phyloP scores from a whole-genome alignment of 1,140 invertebrate species.

The Drosophila mojavensis region DNA sequence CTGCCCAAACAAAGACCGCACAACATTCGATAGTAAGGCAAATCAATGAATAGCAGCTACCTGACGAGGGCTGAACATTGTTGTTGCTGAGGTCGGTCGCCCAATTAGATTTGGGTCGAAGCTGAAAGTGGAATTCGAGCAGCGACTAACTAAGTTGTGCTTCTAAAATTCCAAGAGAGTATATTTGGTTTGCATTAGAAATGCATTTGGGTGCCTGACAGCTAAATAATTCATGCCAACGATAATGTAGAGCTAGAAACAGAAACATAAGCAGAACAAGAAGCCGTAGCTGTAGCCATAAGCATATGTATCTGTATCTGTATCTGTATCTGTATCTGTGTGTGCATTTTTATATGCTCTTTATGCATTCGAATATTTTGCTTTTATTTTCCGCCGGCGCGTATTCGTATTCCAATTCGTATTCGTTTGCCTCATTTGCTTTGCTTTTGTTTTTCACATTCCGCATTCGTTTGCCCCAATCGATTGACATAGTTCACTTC shows the following conservation, averaged over 20 bases:
- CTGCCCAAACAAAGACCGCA: slow-evolving; percentile 23
- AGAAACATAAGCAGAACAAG: neutral
- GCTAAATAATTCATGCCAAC: slow-evolving; percentile 73
- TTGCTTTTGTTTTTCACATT: slow-evolving; percentile 29
- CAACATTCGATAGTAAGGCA: neutral
- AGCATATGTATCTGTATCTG: slow-evolving; percentile 29
- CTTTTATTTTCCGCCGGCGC: slow-evolving; percentile 8
- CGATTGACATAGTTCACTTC: slow-evolving; percentile 80
- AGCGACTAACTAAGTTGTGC: slow-evolving; percentile 35
- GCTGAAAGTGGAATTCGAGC: neutral
- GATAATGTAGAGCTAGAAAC: slow-evolving; percentile 7
- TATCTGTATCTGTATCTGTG: slow-evolving; percentile 12
- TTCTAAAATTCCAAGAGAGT: slow-evolving; percentile 23
- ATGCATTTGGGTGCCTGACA: slow-evolving; percentile 69
- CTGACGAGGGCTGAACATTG: neutral
- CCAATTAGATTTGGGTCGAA: slow-evolving; percentile 48
- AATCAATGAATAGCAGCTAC: neutral
- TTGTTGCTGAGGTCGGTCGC: slow-evolving; percentile 14
- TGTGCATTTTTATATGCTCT: slow-evolving; percentile 31
- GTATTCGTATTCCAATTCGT: neutral
- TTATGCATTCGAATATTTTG: slow-evolving; percentile 35
- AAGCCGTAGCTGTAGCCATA: slow-evolving; percentile 6
- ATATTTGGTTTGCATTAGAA: slow-evolving; percentile 66
- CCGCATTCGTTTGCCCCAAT: slow-evolving; percentile 66
- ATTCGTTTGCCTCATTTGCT: neutral